Evolutionary conservation across 2,888 invertebrate species (phyloP), one percentile per base, ranked within the genome.

Genomic region (Parnassius mnemosyne): DNA sequence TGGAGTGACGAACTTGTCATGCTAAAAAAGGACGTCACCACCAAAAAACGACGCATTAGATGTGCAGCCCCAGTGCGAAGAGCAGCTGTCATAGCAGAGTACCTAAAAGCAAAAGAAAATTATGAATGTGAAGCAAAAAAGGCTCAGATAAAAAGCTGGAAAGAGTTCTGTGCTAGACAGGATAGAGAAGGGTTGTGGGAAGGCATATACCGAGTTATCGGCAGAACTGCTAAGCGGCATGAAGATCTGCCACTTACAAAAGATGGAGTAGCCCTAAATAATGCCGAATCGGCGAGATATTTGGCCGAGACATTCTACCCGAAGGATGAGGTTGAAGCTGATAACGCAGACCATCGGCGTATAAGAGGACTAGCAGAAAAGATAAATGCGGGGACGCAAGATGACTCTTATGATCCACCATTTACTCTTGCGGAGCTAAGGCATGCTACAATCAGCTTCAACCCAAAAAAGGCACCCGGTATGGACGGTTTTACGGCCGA

Each of bases 131-230:
- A 51, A 16, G 20, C 3, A 10, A 51, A 10, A 20, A 25, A 51
- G 20, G 20, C 51, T 10, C 10, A 16, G 20, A 10, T 51, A 13
- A 16, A 13, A 9, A 16, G 51, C 10, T 51, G 51, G 13, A 44
- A 51, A 16, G 20, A 51, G 25, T 51, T 51, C 20, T 51, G 51
- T 20, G 20, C 9, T 16, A 20, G 10, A 9, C 51, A 51, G 10
- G 25, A 51, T 20, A 13, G 51, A 9, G 20, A 51, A 9, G 10
- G 16, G 16, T 10, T 51, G 10, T 51, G 51, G 51, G 51, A 51
- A 16, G 51, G 51, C 10, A 51, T 51, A 10, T 51, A 51, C 51
- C 13, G 51, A 20, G 10, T 51, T 10, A 51, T 51, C 10, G 51
- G 16, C 10, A 13, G 51, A 13, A 51, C 20, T 5, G 10, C 51